Evolutionary conservation across 2,113 vertebrate species (phyloP).

Genomic region (Phaethon lepturus): DNA sequence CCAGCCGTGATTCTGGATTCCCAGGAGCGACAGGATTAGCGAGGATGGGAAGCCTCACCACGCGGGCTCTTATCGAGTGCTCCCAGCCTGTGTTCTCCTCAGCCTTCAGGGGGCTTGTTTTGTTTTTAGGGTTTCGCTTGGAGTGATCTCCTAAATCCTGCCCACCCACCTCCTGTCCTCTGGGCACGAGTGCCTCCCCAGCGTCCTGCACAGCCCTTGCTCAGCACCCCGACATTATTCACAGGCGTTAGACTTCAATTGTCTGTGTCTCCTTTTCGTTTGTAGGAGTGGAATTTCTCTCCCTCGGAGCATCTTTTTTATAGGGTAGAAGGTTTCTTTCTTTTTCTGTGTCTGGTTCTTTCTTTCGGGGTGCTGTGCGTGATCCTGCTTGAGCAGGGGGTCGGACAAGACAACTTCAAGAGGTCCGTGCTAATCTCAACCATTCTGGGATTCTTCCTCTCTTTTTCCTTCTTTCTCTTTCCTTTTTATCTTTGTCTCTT

Average conservation of each 20-base stretch:
- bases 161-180: not conserved
- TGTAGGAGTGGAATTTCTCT: not conserved
- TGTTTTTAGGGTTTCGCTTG: not conserved
- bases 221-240: accelerated
- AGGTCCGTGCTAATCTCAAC: not conserved
- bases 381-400: not conserved
- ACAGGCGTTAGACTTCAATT: accelerated
- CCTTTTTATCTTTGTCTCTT: no score
- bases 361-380: no score
- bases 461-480: no score
- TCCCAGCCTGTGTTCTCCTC: not conserved
- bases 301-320: not conserved
- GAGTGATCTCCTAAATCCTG: not conserved
- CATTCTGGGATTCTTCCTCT: not conserved
- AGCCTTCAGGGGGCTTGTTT: not conserved
- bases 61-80: accelerated
- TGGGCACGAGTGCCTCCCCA: accelerated
- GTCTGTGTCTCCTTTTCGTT: not conserved
- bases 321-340: not conserved
- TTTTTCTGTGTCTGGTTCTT: not conserved
- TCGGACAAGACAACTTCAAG: not conserved
- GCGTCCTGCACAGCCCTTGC: not conserved
- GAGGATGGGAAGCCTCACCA: not conserved
- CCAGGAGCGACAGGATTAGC: not conserved
- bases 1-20: not conserved